Conservation (phyloP, 2,797 vertebrate genomes). For the Coluber constrictor region DNA sequence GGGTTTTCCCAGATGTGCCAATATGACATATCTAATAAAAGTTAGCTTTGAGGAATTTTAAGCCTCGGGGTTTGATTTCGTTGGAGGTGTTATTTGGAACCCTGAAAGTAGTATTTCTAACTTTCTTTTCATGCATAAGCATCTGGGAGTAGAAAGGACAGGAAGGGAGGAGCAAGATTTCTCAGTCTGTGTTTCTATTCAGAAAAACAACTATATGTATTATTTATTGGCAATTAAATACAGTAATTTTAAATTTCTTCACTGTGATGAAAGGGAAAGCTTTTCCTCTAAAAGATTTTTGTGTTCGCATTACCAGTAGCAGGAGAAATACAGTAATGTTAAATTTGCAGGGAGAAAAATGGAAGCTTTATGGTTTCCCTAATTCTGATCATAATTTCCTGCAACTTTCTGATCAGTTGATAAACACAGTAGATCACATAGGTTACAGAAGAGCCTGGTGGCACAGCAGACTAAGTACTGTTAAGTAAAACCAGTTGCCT, state of each 20-base stretch:
- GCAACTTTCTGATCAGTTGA: neutral
- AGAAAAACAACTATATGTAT: neutral
- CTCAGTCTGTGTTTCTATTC: neutral
- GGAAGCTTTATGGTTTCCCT: neutral
- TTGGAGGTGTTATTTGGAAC: too few species aligned
- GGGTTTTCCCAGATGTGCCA: too few species aligned
- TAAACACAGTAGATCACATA: neutral
- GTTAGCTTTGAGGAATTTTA: too few species aligned
- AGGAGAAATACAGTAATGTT: neutral
- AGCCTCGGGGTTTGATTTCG: too few species aligned
- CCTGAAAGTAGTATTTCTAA: neutral
- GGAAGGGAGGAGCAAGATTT: neutral
- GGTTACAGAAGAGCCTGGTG: neutral
- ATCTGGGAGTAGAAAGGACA: neutral
- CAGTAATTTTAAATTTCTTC: neutral
- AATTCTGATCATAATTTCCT: neutral
- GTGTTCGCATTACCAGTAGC: neutral
- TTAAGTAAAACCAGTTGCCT: too few species aligned
- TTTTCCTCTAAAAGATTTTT: neutral
- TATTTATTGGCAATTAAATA: neutral
- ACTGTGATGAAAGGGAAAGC: neutral
- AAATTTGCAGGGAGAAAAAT: neutral
- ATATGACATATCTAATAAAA: too few species aligned
- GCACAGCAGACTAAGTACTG: too few species aligned
- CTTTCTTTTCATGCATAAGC: neutral